Conservation (phyloP, 2,888 invertebrate genomes). For the Drosophila quinaria region DNA sequence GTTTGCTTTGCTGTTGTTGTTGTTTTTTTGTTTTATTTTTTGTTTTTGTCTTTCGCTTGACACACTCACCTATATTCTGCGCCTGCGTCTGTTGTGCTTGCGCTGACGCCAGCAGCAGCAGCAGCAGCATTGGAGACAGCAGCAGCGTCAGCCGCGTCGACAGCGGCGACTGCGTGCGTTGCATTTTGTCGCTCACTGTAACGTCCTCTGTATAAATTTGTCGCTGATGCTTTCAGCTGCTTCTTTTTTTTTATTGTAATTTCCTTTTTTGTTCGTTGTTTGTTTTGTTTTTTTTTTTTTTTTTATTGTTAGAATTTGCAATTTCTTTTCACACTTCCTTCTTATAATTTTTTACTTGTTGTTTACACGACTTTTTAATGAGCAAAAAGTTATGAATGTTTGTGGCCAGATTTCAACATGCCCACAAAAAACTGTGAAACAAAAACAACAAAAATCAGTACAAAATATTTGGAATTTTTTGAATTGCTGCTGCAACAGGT, state of each 20-base stretch:
- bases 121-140: slow-evolving; percentile 60
- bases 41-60: slow-evolving; percentile 69
- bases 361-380: slow-evolving; percentile 23
- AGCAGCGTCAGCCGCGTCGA: slow-evolving; percentile 25
- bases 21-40: slow-evolving; percentile 31
- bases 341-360: slow-evolving; percentile 21
- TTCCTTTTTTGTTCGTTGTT: slow-evolving; percentile 17
- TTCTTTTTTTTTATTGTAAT: slow-evolving; percentile 13
- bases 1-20: slow-evolving; percentile 51
- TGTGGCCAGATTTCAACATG: slow-evolving; percentile 19
- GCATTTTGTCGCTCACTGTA: slow-evolving; percentile 66
- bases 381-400: slow-evolving; percentile 50
- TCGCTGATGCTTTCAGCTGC: slow-evolving; percentile 14
- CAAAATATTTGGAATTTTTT: slow-evolving; percentile 19
- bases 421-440: slow-evolving; percentile 28
- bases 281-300: neutral
- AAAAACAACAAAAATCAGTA: slow-evolving; percentile 21
- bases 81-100: slow-evolving; percentile 68
- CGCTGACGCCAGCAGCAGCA: slow-evolving; percentile 65
- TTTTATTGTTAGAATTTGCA: slow-evolving; percentile 46
- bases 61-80: slow-evolving; percentile 85
- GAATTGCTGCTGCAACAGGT: slow-evolving; percentile 31
- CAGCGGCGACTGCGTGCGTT: slow-evolving; percentile 72
- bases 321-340: slow-evolving; percentile 51
- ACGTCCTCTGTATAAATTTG: slow-evolving; percentile 20